Evolutionary conservation across 2,888 invertebrate species (phyloP), one percentile per base, ranked within the genome.

Genomic region (Synanthedon myopaeformis): DNA sequence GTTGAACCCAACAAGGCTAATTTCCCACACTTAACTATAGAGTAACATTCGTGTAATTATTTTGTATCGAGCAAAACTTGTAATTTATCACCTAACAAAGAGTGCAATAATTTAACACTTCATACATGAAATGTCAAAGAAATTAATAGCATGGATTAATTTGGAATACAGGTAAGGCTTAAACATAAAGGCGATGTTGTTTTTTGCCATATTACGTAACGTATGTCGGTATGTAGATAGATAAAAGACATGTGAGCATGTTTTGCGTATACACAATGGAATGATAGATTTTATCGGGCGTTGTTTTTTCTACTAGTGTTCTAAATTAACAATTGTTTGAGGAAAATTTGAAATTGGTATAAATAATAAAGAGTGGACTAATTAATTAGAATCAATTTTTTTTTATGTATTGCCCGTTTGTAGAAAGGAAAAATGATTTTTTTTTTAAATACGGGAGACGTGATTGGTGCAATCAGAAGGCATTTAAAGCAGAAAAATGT

Each of bases 21-120:
- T 80, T 87, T 86, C 87, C 79, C 87, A 87, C 86, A 85, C 75
- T 79, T 73, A 62, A 58, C 62, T 51, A 58, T 35, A 62, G 60
- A 62, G 57, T 60, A 59, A 58, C 54, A 60, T 19, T 49, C 53
- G 49, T 59, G 66, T 67, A 70, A 74, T 72, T 72, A 71, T 68
- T 64, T 68, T 65, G 65, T 66, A 54, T 64, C 74, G 76, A 77
- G 63, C 63, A 60, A 59, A 62, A 62, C 60, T 57, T 35, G 35
- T 35, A 35, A 35, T 35, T 35, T 35, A 35, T 35, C 10, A 67
- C 65, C 74, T 66, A 51, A 35, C 49, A 65, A 55, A 66, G 59
- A 57, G 56, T 58, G 65, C 70, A 59, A 81, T 82, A 82, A 81
- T 81, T 81, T 79, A 61, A 67, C 66, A 35, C 35, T 35, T 35